phyloP scores from a whole-genome alignment of 2,888 invertebrate genomes.

The Ptychoptera albimana region DNA sequence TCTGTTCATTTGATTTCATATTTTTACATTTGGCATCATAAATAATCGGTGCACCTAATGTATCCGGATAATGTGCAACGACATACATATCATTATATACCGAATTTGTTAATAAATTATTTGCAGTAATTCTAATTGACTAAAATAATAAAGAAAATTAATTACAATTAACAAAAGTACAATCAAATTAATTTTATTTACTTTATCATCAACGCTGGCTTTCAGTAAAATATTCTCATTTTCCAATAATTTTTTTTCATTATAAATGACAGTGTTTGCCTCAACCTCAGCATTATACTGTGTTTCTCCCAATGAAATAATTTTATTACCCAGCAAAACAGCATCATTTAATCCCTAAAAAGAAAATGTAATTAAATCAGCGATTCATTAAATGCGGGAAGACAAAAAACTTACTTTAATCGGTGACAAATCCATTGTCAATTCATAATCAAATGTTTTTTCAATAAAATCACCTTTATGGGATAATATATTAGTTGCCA shows the following conservation, averaged over 20 bases:
- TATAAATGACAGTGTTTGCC: background rate
- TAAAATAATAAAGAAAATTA: constrained; percentile 13
- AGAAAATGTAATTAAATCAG: constrained; percentile 5
- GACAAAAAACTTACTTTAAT: no score
- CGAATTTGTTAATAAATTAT: constrained; percentile 26
- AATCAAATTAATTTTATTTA: background rate
- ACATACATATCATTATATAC: constrained; percentile 31
- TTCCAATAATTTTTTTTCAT: constrained; percentile 1
- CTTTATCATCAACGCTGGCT: constrained; percentile 2
- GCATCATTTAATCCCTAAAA: constrained; percentile 27
- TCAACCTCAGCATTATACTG: background rate
- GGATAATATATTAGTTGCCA: constrained; percentile 44
- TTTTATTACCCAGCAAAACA: constrained; percentile 22
- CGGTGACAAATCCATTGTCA: constrained; percentile 12
- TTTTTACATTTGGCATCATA: constrained; percentile 29
- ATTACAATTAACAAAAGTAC: background rate
- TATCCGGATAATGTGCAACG: constrained; percentile 23
- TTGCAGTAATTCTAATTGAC: constrained; percentile 32
- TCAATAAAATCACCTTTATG: constrained; percentile 34
- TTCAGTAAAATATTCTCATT: constrained; percentile 5
- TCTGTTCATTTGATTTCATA: constrained; percentile 39
- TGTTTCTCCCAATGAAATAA: constrained; percentile 23
- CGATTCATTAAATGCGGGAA: constrained; percentile 2
- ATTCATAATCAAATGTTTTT: constrained; percentile 20
- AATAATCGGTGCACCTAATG: constrained; percentile 27